Evolutionary conservation across 2,888 invertebrate species (phyloP).

Genomic region (Geotrupes spiniger): DNA sequence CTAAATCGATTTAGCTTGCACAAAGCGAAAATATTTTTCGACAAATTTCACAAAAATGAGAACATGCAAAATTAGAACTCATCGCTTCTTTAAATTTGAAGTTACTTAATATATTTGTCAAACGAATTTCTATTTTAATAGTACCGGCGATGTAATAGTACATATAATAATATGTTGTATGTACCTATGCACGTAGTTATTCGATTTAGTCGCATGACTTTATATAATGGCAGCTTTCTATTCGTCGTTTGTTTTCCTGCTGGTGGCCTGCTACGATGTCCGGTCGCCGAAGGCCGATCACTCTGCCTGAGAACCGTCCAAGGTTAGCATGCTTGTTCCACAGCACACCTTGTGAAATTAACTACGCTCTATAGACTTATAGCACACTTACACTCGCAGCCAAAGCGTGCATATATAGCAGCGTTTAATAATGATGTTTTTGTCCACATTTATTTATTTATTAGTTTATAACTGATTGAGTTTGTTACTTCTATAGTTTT

Average conservation of each 20-base stretch:
- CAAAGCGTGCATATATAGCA: too few relatives aligned
- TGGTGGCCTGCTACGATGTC: slow-evolving; percentile 18
- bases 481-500: too few relatives aligned
- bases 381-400: slow-evolving; percentile 12
- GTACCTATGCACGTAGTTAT: slow-evolving; percentile 12
- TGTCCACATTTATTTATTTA: slow-evolving; percentile 4
- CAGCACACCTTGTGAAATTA: slow-evolving; percentile 27
- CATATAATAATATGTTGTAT: slow-evolving; percentile 11
- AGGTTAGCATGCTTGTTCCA: slow-evolving; percentile 35
- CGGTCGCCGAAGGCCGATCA: slow-evolving; percentile 34
- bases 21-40: too few relatives aligned
- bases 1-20: too few relatives aligned
- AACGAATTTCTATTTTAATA: slow-evolving; percentile 11
- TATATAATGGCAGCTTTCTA: slow-evolving; percentile 25
- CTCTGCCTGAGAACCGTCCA: slow-evolving; percentile 36
- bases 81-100: too few relatives aligned
- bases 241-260: slow-evolving; percentile 21
- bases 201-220: slow-evolving; percentile 24
- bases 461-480: too few relatives aligned
- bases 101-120: too few relatives aligned
- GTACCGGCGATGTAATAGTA: background rate
- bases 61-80: too few relatives aligned
- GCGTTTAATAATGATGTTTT: background rate
- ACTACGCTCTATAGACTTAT: slow-evolving; percentile 15
- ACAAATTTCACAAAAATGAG: too few relatives aligned